Conservation (phyloP, 2,797 vertebrate genomes). For the Myotis vivesi region DNA sequence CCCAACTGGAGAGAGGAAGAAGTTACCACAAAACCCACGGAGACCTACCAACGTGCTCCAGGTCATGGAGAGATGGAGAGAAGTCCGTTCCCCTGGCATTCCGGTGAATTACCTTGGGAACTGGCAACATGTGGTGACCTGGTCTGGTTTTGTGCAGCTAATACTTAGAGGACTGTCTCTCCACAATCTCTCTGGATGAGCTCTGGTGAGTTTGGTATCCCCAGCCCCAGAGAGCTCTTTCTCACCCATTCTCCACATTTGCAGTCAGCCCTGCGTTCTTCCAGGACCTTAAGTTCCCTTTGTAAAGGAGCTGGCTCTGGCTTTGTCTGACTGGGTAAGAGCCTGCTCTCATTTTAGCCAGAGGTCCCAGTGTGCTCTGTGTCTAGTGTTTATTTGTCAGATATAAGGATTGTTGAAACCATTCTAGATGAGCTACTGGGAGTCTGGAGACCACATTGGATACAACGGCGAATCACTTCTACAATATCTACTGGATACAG, state of each 20-base stretch:
- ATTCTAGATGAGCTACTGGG: slow-evolving; percentile 26
- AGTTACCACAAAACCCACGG: background rate
- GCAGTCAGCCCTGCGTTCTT: background rate
- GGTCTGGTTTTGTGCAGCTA: background rate
- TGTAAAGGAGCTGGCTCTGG: background rate
- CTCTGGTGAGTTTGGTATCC: background rate
- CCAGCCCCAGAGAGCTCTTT: background rate
- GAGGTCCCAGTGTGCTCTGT: background rate
- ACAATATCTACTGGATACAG: slow-evolving; percentile 1
- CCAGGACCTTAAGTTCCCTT: background rate
- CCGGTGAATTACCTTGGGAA: background rate
- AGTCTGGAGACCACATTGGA: background rate
- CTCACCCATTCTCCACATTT: background rate
- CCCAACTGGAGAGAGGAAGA: background rate
- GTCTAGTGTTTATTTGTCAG: slow-evolving; percentile 10
- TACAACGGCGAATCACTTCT: background rate
- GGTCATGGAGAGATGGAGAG: background rate
- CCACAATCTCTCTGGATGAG: background rate
- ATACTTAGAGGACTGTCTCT: background rate
- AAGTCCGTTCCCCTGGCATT: background rate
- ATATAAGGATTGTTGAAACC: background rate
- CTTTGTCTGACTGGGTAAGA: background rate
- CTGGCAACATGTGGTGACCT: background rate
- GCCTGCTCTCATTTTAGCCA: background rate
- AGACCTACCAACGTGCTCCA: background rate